Conservation (phyloP, 2,113 vertebrate species). For the Rhinolophus ferrumequinum region DNA sequence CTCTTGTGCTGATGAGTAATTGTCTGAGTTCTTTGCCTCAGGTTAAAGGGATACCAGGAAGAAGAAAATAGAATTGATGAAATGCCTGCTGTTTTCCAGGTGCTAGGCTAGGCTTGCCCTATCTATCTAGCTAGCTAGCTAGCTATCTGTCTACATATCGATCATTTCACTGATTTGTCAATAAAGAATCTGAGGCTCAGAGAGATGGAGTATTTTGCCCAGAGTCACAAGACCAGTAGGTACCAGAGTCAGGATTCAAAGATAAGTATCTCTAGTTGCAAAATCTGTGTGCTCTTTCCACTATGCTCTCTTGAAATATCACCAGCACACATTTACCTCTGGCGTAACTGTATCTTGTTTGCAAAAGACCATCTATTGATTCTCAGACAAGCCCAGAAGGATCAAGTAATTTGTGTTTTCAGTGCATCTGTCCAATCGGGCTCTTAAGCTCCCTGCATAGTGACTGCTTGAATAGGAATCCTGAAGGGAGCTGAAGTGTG, state of each 20-base stretch:
- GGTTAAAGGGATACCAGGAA: neutral
- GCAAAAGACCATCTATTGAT: neutral
- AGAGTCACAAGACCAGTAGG: neutral
- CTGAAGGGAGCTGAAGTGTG: neutral
- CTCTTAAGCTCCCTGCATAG: neutral
- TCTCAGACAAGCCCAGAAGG: neutral
- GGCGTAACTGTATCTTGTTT: neutral
- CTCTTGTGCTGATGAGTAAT: neutral
- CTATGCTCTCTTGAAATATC: neutral
- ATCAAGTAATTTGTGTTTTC: neutral
- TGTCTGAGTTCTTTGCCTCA: neutral
- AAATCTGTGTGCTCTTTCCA: neutral
- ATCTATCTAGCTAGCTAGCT: neutral
- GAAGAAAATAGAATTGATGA: neutral
- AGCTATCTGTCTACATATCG: neutral
- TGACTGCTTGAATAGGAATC: no score
- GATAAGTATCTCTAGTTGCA: neutral
- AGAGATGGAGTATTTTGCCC: neutral
- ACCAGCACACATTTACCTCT: neutral
- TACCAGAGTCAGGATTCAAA: neutral
- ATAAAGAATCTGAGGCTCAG: neutral
- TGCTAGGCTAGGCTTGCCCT: neutral
- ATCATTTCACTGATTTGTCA: neutral
- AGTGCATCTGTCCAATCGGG: neutral
- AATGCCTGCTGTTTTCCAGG: neutral